phyloP scores from a whole-genome alignment of 2,888 invertebrate genomes.

The Tachina fera region DNA sequence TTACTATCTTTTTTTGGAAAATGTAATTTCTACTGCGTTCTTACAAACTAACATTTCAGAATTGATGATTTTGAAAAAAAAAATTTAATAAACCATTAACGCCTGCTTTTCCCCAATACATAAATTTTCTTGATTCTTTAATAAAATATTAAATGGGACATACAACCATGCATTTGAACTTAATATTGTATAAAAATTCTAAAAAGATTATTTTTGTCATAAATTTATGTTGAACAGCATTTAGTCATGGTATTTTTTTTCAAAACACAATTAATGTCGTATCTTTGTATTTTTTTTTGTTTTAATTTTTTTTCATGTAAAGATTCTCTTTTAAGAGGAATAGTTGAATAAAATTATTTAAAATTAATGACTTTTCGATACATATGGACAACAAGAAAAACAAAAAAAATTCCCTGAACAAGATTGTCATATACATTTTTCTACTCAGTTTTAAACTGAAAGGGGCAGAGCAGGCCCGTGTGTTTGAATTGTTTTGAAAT shows the following conservation, averaged over 20 bases:
- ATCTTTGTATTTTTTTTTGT: neutral
- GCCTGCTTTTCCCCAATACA: too few relatives aligned
- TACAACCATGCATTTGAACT: neutral
- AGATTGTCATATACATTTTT: slow-evolving; percentile 58
- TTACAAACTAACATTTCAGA: too few relatives aligned
- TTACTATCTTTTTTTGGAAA: too few relatives aligned
- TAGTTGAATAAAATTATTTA: neutral
- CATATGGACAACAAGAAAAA: neutral
- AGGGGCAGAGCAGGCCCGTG: slow-evolving; percentile 11
- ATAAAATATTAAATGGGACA: neutral
- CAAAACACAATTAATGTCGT: slow-evolving; percentile 39
- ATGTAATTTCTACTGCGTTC: too few relatives aligned
- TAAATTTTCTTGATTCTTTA: too few relatives aligned
- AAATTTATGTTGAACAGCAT: neutral
- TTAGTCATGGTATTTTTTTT: slow-evolving; percentile 27
- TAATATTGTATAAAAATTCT: neutral
- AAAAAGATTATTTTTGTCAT: neutral
- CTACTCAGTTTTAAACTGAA: slow-evolving; percentile 19
- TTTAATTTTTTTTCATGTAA: neutral
- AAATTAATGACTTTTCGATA: slow-evolving; percentile 5
- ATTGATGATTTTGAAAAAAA: too few relatives aligned
- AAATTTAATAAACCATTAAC: too few relatives aligned
- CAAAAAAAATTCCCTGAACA: slow-evolving; percentile 32
- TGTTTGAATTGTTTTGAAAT: slow-evolving; percentile 26
- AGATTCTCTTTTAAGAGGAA: neutral